A percentile compares a stretch with the other conserved stretches of the same genome.
These are phyloP conservation scores for Achatina immaculata DNA, from an alignment of 1,140 invertebrate genomes.

Conservation along the genomic window DNA sequence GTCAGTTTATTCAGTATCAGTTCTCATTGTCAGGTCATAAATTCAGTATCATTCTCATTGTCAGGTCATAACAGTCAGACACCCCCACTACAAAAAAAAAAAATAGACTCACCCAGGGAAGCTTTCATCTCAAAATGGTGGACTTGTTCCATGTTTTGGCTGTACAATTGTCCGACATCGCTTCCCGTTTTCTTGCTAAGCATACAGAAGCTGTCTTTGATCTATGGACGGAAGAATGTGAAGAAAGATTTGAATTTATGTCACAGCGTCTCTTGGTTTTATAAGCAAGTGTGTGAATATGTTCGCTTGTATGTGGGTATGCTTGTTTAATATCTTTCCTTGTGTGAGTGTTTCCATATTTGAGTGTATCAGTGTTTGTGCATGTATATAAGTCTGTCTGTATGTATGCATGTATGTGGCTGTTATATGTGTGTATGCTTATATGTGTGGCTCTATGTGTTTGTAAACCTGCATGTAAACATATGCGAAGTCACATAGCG, in stretches of 20 bases:
- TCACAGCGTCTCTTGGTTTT: not conserved
- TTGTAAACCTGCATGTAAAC: not conserved
- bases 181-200: slow-evolving; percentile 64
- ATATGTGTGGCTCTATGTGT: not conserved
- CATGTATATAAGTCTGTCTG: not conserved
- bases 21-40: too few relatives aligned
- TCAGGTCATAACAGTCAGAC: too few relatives aligned
- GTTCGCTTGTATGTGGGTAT: not conserved
- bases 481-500: not conserved
- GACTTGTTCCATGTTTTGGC: slow-evolving; percentile 54
- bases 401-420: not conserved
- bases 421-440: not conserved
- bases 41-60: too few relatives aligned
- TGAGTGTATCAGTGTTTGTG: not conserved
- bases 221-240: slow-evolving; percentile 47
- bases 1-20: too few relatives aligned
- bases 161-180: slow-evolving; percentile 64
- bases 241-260: not conserved
- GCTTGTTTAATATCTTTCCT: not conserved
- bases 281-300: not conserved
- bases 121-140: slow-evolving; percentile 71
- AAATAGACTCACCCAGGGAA: slow-evolving; percentile 53
- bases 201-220: slow-evolving; percentile 62
- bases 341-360: not conserved
- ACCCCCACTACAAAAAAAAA: too few relatives aligned